These are phyloP conservation scores for Cirrhinus mrigala DNA, from an alignment of 2,797 vertebrate species.

Conservation along the genomic window DNA sequence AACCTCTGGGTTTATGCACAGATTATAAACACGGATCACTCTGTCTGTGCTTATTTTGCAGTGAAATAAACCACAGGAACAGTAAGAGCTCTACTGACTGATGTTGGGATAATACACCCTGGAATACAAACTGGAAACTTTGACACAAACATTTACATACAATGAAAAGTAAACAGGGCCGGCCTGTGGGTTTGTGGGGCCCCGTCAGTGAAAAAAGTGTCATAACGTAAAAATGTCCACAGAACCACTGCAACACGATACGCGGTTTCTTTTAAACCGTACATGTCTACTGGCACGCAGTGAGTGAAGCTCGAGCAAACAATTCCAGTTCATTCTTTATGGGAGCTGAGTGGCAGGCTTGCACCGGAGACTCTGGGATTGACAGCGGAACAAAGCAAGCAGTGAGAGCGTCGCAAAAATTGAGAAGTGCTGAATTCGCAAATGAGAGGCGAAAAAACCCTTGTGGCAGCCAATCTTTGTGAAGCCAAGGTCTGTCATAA, in stretches of 20 bases:
- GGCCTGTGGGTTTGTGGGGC: conserved; percentile 4
- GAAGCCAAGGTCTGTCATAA: conserved; percentile 14
- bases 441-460: neutral
- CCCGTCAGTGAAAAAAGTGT: neutral
- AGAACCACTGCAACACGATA: neutral
- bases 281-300: neutral
- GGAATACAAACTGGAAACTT: conserved; percentile 10
- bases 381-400: conserved; percentile 8
- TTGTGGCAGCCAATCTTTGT: conserved; percentile 11
- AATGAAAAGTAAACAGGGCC: conserved; percentile 21
- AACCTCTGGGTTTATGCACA: conserved; percentile 11
- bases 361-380: neutral
- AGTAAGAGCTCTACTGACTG: conserved; percentile 3
- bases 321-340: conserved; percentile 9
- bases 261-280: conserved; percentile 6
- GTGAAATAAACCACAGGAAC: conserved; percentile 13
- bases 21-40: conserved; percentile 39
- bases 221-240: conserved; percentile 1
- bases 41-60: conserved; percentile 30
- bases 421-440: conserved; percentile 10
- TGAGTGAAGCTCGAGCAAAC: neutral
- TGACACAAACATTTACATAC: conserved; percentile 27
- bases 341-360: conserved; percentile 10
- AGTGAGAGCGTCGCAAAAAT: neutral
- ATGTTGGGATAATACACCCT: conserved; percentile 8